Evolutionary conservation across 2,797 vertebrate genomes (phyloP).

Genomic region (Ara ararauna): DNA sequence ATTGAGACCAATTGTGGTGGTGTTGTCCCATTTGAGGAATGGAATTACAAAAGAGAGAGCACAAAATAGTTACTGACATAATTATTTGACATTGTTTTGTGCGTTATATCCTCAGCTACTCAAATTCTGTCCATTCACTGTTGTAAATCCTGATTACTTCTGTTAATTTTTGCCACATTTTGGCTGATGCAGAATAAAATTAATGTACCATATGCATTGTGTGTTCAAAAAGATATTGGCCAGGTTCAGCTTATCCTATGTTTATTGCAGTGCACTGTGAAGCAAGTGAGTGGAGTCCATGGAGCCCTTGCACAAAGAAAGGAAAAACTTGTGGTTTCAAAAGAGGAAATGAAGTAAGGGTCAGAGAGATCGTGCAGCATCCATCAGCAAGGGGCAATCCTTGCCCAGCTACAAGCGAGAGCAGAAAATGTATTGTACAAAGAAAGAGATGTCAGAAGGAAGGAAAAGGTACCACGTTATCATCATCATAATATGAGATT

Average conservation of each 20-base stretch:
- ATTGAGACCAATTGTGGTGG: not conserved
- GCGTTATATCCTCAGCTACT: not conserved
- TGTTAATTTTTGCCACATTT: not conserved
- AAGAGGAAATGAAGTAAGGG: slow-evolving; percentile 90
- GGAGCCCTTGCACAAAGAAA: slow-evolving; percentile 90
- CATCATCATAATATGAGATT: slow-evolving; percentile 38
- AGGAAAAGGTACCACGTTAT: slow-evolving; percentile 83
- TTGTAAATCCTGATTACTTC: not conserved
- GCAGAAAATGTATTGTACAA: slow-evolving; percentile 91
- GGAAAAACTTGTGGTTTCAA: slow-evolving; percentile 94
- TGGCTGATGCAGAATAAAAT: not conserved
- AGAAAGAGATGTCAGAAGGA: slow-evolving; percentile 88
- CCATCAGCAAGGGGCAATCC: slow-evolving; percentile 87
- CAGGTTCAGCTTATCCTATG: slow-evolving; percentile 55
- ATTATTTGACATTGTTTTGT: not conserved
- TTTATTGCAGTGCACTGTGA: slow-evolving; percentile 92
- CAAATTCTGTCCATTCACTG: not conserved
- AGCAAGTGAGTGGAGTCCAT: slow-evolving; percentile 91
- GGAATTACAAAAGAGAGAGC: not conserved
- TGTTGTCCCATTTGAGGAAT: not conserved
- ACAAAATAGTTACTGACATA: not conserved
- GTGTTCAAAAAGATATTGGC: not conserved
- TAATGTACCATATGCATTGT: not conserved
- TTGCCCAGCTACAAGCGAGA: slow-evolving; percentile 88
- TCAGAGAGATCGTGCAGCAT: slow-evolving; percentile 87